Percentiles rank a stretch among this genome's conserved stretches.
phyloP scores from a whole-genome alignment of 2,888 invertebrate species.

The Drosophila merina region DNA sequence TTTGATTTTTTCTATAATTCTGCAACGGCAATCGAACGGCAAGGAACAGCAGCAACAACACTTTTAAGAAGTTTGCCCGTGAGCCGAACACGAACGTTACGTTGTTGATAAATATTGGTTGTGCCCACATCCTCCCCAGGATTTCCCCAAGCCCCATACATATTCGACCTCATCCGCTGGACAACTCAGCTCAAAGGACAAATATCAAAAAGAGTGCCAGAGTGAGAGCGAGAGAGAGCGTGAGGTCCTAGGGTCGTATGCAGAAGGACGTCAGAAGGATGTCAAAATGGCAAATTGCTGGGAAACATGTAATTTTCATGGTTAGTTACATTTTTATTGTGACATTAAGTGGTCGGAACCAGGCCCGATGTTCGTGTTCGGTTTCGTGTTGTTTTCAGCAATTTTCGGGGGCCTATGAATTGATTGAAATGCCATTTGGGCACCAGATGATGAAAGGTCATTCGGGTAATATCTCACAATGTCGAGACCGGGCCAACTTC shows the following conservation, averaged over 20 bases:
- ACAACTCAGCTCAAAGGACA: conserved; percentile 53
- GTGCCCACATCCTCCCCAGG: conserved; percentile 34
- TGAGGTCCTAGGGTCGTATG: conserved; percentile 42
- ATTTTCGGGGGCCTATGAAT: conserved; percentile 61
- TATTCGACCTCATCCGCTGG: conserved; percentile 31
- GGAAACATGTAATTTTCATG: conserved; percentile 79
- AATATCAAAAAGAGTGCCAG: conserved; percentile 17
- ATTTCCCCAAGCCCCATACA: conserved; percentile 2
- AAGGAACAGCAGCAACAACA: conserved; percentile 30
- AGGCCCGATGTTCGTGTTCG: background rate
- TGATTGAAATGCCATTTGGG: conserved; percentile 67
- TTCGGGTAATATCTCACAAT: conserved; percentile 43
- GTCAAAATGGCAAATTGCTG: conserved; percentile 76
- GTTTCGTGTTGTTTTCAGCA: conserved; percentile 34
- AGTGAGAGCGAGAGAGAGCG: background rate
- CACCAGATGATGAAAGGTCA: conserved; percentile 59
- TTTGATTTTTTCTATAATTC: conserved; percentile 70
- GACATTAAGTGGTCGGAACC: conserved; percentile 74
- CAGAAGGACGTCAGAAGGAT: conserved; percentile 50
- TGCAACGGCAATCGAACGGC: conserved; percentile 33
- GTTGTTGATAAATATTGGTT: conserved; percentile 76
- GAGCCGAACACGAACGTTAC: conserved; percentile 66
- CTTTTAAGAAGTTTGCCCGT: conserved; percentile 72
- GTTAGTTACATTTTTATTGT: conserved; percentile 81
- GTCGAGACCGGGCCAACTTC: conserved; percentile 2